Evolutionary conservation across 2,888 invertebrate species (phyloP).

Genomic region (Cremastinae sp.): DNA sequence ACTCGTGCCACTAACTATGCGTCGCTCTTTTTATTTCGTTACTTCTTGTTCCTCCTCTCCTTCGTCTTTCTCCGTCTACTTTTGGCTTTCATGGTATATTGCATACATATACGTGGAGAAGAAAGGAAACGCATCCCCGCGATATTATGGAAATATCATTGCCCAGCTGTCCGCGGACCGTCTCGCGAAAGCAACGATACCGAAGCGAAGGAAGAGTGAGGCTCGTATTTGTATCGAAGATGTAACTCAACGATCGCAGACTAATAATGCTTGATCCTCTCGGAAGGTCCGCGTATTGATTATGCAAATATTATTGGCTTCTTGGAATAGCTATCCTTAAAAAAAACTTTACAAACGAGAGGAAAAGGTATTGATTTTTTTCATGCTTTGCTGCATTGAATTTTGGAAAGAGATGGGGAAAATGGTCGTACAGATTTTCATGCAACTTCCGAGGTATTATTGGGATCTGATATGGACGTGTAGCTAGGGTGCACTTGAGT

Average conservation of each 20-base stretch:
- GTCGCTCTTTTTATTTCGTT: slow-evolving; percentile 64
- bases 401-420: too few species aligned
- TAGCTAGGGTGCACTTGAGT: too few species aligned
- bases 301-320: slow-evolving; percentile 9
- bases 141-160: slow-evolving; percentile 60
- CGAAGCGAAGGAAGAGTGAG: slow-evolving; percentile 57
- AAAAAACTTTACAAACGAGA: too few species aligned
- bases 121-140: slow-evolving; percentile 43
- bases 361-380: too few species aligned
- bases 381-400: too few species aligned
- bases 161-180: slow-evolving; percentile 27
- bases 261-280: slow-evolving; percentile 66
- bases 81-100: slow-evolving; percentile 40
- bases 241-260: slow-evolving; percentile 64
- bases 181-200: slow-evolving; percentile 61
- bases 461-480: too few species aligned
- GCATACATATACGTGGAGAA: slow-evolving; percentile 13
- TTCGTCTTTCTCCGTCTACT: slow-evolving; percentile 33
- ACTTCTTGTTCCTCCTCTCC: slow-evolving; percentile 31
- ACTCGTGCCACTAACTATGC: slow-evolving; percentile 76
- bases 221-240: slow-evolving; percentile 70
- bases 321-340: slow-evolving; percentile 2
- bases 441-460: too few species aligned
- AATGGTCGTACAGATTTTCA: too few species aligned
- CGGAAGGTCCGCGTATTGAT: slow-evolving; percentile 8